Evolutionary conservation across 2,888 invertebrate species (phyloP), one percentile per base, ranked within the genome.

Genomic region (Drosophila kuntzei): DNA sequence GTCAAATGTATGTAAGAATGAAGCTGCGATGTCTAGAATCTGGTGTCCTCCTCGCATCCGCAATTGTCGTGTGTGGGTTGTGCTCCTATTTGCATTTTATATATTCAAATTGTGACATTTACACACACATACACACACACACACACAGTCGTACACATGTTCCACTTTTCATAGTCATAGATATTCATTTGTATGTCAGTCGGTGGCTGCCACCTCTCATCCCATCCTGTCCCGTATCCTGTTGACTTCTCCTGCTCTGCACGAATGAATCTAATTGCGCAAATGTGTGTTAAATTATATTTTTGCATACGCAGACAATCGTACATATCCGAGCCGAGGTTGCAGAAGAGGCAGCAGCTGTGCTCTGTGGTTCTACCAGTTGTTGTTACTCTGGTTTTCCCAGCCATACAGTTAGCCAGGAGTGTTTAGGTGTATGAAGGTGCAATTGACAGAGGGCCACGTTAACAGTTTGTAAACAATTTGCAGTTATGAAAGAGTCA

Each of bases 231-330:
- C 12, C n/a, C 32, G 7, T 8, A 18, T 4, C 14, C 60, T 41
- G 39, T 46, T 54, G 55, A 54, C 67, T 61, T 47, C 83, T 66
- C 61, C 61, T 53, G 55, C 70, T 76, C 53, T 46, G 79, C 84
- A 88, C 88, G 81, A 86, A 86, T 86, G 84, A 79, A 81, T 86
- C 80, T 88, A 86, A 86, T 88, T 86, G 88, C 82, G 88, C 84
- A 88, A 86, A 88, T 86, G 84, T 86, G 87, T 88, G 87, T 78
- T 88, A 86, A 86, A 88, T 86, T 88, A 86, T 86, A 88, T 88
- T 88, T 84, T 84, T 86, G 86, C 84, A 87, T 85, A 85, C 85
- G 70, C 74, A 82, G 79, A 82, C 83, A 82, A 70, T 82, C 76
- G 61, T 53, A 72, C 66, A 71, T 58, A 74, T 34, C 36, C 59